phyloP scores from a whole-genome alignment of 2,113 vertebrate genomes.

The Scophthalmus maximus region DNA sequence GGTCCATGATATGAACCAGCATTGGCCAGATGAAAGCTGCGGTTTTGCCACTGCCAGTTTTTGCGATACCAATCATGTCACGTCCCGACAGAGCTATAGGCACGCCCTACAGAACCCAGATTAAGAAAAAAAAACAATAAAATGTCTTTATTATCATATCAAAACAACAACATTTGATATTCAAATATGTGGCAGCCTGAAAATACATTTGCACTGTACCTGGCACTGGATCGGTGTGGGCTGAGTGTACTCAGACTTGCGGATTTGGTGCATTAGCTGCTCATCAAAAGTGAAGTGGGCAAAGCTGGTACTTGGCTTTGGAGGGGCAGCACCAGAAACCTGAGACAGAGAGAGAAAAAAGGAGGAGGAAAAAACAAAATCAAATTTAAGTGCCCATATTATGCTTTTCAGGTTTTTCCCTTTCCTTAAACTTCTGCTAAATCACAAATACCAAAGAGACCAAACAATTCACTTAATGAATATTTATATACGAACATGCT shows the following conservation, averaged over 20 bases:
- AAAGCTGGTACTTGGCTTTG: slow-evolving; percentile 95
- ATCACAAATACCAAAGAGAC: too few species aligned
- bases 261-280: slow-evolving; percentile 97
- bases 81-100: slow-evolving; percentile 95
- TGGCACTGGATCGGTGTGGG: slow-evolving; percentile 99
- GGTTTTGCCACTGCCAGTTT: slow-evolving; percentile 98
- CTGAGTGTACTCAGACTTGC: slow-evolving; percentile 99
- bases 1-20: slow-evolving; percentile 99
- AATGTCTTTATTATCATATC: background rate
- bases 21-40: slow-evolving; percentile 99
- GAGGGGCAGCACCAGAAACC: slow-evolving; percentile 97
- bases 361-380: background rate
- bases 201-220: slow-evolving; percentile 75
- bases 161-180: background rate
- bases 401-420: background rate
- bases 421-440: too few species aligned
- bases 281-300: slow-evolving; percentile 98
- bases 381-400: background rate
- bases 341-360: slow-evolving; percentile 49
- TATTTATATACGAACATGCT: background rate
- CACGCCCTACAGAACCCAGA: slow-evolving; percentile 86
- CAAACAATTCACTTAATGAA: too few species aligned
- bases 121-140: background rate
- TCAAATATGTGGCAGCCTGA: background rate
- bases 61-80: slow-evolving; percentile 99